These are phyloP conservation scores for Vanacampus margaritifer DNA, from an alignment of 2,113 vertebrate species.

Conservation along the genomic window DNA sequence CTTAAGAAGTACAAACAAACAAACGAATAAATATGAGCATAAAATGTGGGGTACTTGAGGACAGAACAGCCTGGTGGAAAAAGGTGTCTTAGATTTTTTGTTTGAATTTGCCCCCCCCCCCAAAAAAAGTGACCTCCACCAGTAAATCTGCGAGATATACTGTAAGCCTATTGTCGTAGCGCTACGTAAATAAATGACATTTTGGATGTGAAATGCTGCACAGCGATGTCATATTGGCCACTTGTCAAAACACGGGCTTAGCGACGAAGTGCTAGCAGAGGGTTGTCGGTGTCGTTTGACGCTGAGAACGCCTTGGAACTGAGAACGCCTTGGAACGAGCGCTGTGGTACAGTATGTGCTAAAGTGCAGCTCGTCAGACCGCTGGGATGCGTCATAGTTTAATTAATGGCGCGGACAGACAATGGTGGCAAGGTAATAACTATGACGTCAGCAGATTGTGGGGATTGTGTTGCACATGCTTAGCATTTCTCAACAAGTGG, in stretches of 20 bases:
- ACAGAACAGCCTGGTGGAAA: too few species aligned
- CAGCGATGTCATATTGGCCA: slow-evolving; percentile 1
- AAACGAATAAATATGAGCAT: too few species aligned
- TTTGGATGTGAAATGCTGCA: background rate
- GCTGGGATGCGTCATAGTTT: slow-evolving; percentile 39
- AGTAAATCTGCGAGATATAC: background rate
- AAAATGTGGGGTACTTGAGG: too few species aligned
- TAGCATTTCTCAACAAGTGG: background rate
- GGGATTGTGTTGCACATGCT: slow-evolving; percentile 1
- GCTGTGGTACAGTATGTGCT: slow-evolving; percentile 22
- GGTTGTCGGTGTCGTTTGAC: slow-evolving; percentile 25
- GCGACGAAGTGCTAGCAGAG: slow-evolving; percentile 8
- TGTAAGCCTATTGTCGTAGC: background rate
- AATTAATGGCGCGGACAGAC: slow-evolving; percentile 38
- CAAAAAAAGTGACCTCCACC: background rate
- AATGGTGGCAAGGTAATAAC: slow-evolving; percentile 28
- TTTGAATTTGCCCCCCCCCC: too few species aligned
- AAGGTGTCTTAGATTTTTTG: background rate
- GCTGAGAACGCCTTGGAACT: slow-evolving; percentile 17
- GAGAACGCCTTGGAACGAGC: slow-evolving; percentile 19
- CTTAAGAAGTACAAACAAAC: too few species aligned
- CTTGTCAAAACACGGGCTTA: slow-evolving; percentile 24
- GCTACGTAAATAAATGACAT: background rate
- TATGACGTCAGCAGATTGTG: slow-evolving; percentile 4
- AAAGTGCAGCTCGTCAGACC: slow-evolving; percentile 27